These are phyloP conservation scores for Astropecten irregularis DNA, from an alignment of 53 echinoderm and acorn worm genomes.

Conservation along the genomic window DNA sequence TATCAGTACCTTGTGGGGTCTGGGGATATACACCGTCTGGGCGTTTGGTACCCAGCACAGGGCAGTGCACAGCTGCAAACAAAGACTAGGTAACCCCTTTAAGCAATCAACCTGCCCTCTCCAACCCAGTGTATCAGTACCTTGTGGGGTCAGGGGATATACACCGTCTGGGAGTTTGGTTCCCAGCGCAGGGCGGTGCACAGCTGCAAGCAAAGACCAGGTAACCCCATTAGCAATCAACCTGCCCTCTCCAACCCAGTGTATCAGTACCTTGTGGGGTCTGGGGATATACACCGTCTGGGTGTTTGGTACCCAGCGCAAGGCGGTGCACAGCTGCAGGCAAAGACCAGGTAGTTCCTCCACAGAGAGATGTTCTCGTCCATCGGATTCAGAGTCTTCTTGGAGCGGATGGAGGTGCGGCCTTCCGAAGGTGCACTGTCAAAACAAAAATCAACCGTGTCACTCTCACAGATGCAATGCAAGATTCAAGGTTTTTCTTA, in stretches of 20 bases:
- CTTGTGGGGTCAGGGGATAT: constrained; percentile 95
- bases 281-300: constrained; percentile 91
- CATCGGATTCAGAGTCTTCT: constrained; percentile 91
- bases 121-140: too few species aligned
- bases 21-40: too few species aligned
- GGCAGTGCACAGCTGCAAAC: too few species aligned
- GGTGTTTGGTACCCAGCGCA: constrained; percentile 97
- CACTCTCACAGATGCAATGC: too few species aligned
- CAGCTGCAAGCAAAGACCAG: constrained; percentile 97
- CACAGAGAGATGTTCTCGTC: constrained; percentile 97
- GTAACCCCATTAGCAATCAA: too few species aligned
- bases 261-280: constrained; percentile 84
- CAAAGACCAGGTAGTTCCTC: constrained; percentile 98
- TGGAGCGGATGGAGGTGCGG: constrained; percentile 88
- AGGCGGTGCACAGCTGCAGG: constrained; percentile 96
- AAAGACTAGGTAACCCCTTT: too few species aligned
- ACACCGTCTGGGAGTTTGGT: constrained; percentile 92
- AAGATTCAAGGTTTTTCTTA: too few species aligned
- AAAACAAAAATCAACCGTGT: not conserved
- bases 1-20: too few species aligned
- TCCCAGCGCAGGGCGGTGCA: constrained; percentile 93
- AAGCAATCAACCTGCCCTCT: too few species aligned
- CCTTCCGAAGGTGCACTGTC: constrained; percentile 95
- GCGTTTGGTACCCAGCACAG: too few species aligned
- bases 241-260: too few species aligned